Evolutionary conservation across 2,113 vertebrate genomes (phyloP).

Genomic region (Neopipo cinnamomea): DNA sequence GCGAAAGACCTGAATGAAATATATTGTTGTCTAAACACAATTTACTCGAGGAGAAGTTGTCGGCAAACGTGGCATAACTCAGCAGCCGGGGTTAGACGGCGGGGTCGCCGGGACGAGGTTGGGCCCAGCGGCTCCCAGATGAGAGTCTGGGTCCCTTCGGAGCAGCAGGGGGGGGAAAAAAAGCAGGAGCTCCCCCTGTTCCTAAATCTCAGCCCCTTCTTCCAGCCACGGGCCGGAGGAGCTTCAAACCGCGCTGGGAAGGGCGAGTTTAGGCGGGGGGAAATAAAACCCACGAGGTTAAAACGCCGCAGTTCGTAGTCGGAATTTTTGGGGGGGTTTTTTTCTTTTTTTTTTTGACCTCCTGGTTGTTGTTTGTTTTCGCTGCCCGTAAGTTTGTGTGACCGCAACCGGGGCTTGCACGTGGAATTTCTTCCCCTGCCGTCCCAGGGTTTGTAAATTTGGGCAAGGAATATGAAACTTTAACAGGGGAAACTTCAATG

Average conservation of each 20-base stretch:
- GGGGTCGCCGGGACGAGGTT: conserved; percentile 60
- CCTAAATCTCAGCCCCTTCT: neutral
- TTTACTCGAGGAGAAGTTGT: conserved; percentile 89
- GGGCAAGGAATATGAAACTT: neutral
- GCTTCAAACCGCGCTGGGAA: too few relatives aligned
- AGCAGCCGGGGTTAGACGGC: conserved; percentile 78
- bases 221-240: neutral
- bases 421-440: neutral
- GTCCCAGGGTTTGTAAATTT: neutral
- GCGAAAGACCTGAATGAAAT: conserved; percentile 91
- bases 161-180: too few relatives aligned
- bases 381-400: neutral
- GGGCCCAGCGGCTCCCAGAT: conserved; percentile 50
- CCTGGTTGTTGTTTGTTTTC: neutral
- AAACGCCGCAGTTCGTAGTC: rapidly evolving
- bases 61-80: conserved; percentile 80
- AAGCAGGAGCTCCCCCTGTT: neutral
- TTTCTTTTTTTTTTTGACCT: neutral
- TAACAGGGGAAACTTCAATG: neutral
- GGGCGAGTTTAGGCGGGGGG: neutral
- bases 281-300: neutral
- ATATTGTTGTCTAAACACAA: conserved; percentile 87
- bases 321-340: neutral
- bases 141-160: conserved; percentile 40
- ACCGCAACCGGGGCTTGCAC: too few relatives aligned